These are phyloP conservation scores for Caenorhabditis virilis DNA, from an alignment of 2,888 invertebrate species.

Conservation along the genomic window DNA sequence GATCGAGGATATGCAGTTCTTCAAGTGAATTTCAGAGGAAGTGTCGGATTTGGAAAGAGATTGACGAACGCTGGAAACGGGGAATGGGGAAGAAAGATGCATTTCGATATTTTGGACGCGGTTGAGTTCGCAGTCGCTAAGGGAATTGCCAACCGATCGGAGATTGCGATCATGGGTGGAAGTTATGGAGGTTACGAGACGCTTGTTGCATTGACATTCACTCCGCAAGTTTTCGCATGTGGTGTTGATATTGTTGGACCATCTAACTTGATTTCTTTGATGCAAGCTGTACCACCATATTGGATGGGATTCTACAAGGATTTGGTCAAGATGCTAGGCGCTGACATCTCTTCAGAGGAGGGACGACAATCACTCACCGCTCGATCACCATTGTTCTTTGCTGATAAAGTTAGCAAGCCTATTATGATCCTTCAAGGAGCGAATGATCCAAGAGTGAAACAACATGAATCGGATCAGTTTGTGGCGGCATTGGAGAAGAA, in stretches of 20 bases:
- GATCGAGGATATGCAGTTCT: slow-evolving; percentile 66
- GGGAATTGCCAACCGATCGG: slow-evolving; percentile 56
- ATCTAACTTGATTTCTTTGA: slow-evolving; percentile 63
- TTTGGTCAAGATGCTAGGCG: slow-evolving; percentile 60
- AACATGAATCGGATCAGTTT: slow-evolving; percentile 66
- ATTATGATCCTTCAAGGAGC: slow-evolving; percentile 67
- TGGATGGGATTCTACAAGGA: slow-evolving; percentile 67
- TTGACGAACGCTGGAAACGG: slow-evolving; percentile 67
- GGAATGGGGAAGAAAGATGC: slow-evolving; percentile 69
- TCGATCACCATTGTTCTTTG: slow-evolving; percentile 65
- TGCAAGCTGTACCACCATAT: slow-evolving; percentile 67
- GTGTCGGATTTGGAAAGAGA: slow-evolving; percentile 66
- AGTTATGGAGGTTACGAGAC: slow-evolving; percentile 68
- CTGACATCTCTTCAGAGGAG: slow-evolving; percentile 49
- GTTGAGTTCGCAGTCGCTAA: slow-evolving; percentile 63
- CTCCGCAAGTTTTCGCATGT: slow-evolving; percentile 66
- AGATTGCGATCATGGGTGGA: slow-evolving; percentile 63
- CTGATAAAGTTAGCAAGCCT: slow-evolving; percentile 63
- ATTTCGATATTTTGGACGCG: slow-evolving; percentile 66
- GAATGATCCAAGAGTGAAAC: slow-evolving; percentile 67
- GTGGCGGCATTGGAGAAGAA: slow-evolving; percentile 62
- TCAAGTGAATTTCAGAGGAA: slow-evolving; percentile 67
- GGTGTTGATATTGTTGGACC: slow-evolving; percentile 68
- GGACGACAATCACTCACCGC: slow-evolving; percentile 61
- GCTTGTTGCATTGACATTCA: slow-evolving; percentile 67